Evolutionary conservation across 2,797 vertebrate species (phyloP).

Genomic region (Fringilla coelebs): DNA sequence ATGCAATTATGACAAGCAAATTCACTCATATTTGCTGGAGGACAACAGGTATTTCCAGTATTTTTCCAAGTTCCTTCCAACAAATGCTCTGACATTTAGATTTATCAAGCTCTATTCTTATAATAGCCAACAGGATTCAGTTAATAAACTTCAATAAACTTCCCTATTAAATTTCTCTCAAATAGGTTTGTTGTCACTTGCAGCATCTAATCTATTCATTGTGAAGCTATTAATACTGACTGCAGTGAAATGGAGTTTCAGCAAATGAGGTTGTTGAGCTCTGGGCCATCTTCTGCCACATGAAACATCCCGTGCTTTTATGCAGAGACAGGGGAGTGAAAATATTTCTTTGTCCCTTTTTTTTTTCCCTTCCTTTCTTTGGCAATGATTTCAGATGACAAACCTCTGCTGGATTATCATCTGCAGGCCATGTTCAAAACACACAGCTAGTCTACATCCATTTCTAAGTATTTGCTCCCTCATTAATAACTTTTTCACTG

Average conservation of each 20-base stretch:
- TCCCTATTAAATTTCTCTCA: slow-evolving; percentile 76
- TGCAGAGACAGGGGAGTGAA: background rate
- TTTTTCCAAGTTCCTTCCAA: slow-evolving; percentile 48
- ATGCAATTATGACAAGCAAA: slow-evolving; percentile 41
- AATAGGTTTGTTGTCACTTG: slow-evolving; percentile 68
- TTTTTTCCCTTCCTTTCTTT: background rate
- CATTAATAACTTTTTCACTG: background rate
- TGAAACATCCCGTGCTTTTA: background rate
- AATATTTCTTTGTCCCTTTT: background rate
- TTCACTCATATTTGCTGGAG: slow-evolving; percentile 39
- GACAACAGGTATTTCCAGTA: slow-evolving; percentile 32
- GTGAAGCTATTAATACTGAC: slow-evolving; percentile 70
- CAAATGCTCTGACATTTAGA: slow-evolving; percentile 52
- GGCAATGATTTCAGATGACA: background rate
- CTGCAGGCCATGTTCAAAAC: background rate
- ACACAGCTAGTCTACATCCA: background rate
- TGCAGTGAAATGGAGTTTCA: slow-evolving; percentile 63
- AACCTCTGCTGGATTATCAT: background rate
- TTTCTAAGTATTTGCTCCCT: background rate
- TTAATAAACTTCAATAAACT: slow-evolving; percentile 77
- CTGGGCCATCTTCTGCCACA: slow-evolving; percentile 46
- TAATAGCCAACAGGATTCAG: slow-evolving; percentile 74
- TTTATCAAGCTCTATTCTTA: slow-evolving; percentile 64
- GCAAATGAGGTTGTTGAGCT: slow-evolving; percentile 58
- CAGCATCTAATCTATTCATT: slow-evolving; percentile 74